Base-by-base conservation (phyloP, 2,888 invertebrate species). In the Thumatha senex region DNA sequence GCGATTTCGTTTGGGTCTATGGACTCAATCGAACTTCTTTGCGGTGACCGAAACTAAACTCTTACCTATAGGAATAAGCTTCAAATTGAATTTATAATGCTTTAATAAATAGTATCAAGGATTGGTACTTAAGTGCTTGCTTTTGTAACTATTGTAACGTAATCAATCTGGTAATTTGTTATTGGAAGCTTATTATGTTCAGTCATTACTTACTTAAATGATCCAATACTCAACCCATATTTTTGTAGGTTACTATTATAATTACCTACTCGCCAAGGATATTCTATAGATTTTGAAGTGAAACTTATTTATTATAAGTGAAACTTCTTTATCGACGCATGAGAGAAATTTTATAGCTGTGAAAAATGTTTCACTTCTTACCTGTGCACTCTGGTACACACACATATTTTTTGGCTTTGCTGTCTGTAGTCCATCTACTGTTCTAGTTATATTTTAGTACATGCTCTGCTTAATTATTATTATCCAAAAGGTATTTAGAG, bases 111-210 rank as follows among this genome's bases (percentile, higher is more conserved):
- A 58, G 58, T 60, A 69, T 48, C 44, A 48, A 47, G 59, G 55
- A 67, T 56, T 61, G n/a, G 44, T 62, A 31, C 18, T 24, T 54
- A 53, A 69, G 61, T 62, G 60, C 52, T 61, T 62, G 54, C 59
- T 62, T 62, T 59, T 40, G 46, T 51, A 62, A 55, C 64, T 67
- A 69, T 58, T 64, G 51, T 59, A 54, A 54, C 11, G 50, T 61
- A 39, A 67, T 69, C 62, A 69, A 61, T 64, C 55, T 47, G 51
- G 57, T 64, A 64, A 63, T 63, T 66, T 58, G 56, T 30, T 60
- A 46, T 48, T 41, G 31, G 46, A 41, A 46, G 34, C 29, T 51
- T 54, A 53, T 40, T 29, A 40, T 42, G 14, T 43, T 34, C 8
- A 14, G 18, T 48, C 13, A 14, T 38, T 31, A 34, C 24, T 38